phyloP scores from a whole-genome alignment of 64 coral and sea anemone species.

The Cladopsammia gracilis region DNA sequence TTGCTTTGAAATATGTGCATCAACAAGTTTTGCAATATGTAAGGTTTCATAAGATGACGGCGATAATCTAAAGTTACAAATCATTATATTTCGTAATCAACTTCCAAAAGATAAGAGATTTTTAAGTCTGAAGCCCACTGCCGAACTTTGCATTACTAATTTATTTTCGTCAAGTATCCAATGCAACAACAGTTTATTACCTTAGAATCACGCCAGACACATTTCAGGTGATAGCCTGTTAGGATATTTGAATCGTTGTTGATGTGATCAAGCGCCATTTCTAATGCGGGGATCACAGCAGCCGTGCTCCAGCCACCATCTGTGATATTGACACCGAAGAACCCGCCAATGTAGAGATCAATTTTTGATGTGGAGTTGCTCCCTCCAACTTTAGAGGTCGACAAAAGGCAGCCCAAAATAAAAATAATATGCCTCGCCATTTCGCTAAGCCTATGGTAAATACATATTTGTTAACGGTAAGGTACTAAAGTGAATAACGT shows the following conservation, averaged over 20 bases:
- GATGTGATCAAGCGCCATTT: conserved; percentile 73
- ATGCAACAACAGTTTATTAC: background rate
- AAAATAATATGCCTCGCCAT: background rate
- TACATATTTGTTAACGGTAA: background rate
- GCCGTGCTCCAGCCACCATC: conserved; percentile 52
- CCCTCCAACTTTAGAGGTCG: background rate
- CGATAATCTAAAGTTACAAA: too few relatives aligned
- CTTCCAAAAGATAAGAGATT: too few relatives aligned
- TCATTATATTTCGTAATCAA: too few relatives aligned
- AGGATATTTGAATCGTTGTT: conserved; percentile 74
- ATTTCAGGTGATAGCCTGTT: conserved; percentile 51
- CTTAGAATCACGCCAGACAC: conserved; percentile 76
- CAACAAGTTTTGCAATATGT: too few relatives aligned
- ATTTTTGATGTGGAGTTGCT: conserved; percentile 9
- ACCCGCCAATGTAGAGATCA: conserved; percentile 61
- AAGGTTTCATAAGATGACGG: too few relatives aligned
- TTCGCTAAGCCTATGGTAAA: background rate
- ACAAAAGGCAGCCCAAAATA: background rate
- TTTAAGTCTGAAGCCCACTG: too few relatives aligned
- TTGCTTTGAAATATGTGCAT: too few relatives aligned
- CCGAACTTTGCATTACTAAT: too few relatives aligned
- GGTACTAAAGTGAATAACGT: too few relatives aligned
- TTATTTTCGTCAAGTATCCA: background rate
- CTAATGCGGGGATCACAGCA: conserved; percentile 50
- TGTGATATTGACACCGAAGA: conserved; percentile 50